A percentile compares a stretch with the other conserved stretches of the same genome.
These are phyloP conservation scores for Tholera decimalis DNA, from an alignment of 2,888 invertebrate genomes.

Conservation along the genomic window DNA sequence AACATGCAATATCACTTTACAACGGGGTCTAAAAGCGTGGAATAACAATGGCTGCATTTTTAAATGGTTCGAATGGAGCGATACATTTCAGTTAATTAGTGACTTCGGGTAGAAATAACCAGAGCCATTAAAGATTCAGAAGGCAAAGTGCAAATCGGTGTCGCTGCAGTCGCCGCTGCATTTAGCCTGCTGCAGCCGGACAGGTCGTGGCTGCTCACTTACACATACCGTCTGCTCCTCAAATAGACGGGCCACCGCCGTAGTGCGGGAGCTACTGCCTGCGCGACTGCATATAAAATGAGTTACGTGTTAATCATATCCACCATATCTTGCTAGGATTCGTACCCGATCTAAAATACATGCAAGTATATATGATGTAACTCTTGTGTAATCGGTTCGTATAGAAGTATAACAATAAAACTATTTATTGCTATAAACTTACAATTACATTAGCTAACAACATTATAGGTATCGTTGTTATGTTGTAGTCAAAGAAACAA, in stretches of 20 bases:
- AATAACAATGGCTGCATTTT: conserved; percentile 57
- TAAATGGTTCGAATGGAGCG: conserved; percentile 59
- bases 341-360: background rate
- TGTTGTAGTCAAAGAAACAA: background rate
- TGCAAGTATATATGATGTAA: background rate
- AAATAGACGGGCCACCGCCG: conserved; percentile 76
- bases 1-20: conserved; percentile 56
- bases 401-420: too few species aligned
- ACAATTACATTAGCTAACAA: background rate
- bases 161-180: conserved; percentile 84
- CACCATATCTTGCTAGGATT: background rate
- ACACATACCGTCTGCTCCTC: conserved; percentile 73
- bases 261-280: conserved; percentile 64
- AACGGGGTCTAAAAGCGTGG: conserved; percentile 39
- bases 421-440: background rate
- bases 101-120: conserved; percentile 81
- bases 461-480: background rate
- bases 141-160: conserved; percentile 88
- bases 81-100: conserved; percentile 80
- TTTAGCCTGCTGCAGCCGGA: conserved; percentile 81
- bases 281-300: conserved; percentile 3
- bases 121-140: conserved; percentile 86
- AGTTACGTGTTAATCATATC: background rate
- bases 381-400: background rate
- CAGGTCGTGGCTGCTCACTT: conserved; percentile 72